A percentile compares a stretch with the other conserved stretches of the same genome.
Evolutionary conservation across 1,140 invertebrate species (phyloP).

Genomic region (Drosophila punjabiensis): DNA sequence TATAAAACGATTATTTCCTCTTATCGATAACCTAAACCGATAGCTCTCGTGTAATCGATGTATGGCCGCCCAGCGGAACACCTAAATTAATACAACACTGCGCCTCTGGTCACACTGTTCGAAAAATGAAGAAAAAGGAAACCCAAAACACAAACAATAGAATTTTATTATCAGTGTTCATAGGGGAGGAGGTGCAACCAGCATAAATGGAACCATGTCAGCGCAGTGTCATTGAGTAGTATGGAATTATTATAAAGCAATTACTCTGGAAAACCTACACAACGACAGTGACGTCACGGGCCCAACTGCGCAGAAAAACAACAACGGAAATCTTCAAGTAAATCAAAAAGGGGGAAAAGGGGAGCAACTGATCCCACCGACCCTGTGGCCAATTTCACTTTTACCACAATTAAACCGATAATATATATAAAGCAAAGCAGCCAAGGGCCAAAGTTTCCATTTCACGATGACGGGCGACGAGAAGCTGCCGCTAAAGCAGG

Average conservation of each 20-base stretch:
- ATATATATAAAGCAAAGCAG: slow-evolving; percentile 3
- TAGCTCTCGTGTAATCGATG: neutral
- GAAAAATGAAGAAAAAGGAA: slow-evolving; percentile 8
- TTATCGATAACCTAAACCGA: neutral
- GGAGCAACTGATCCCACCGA: slow-evolving; percentile 9
- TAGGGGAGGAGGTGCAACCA: slow-evolving; percentile 6
- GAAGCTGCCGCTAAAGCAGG: slow-evolving; percentile 89
- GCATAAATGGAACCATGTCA: slow-evolving; percentile 31
- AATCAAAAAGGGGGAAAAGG: neutral
- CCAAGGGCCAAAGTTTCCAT: slow-evolving; percentile 2
- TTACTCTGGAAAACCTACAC: neutral
- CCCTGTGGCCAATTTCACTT: slow-evolving; percentile 53
- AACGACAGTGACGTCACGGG: slow-evolving; percentile 34
- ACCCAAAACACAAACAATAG: slow-evolving; percentile 35
- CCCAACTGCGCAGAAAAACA: slow-evolving; percentile 50
- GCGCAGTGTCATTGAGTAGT: slow-evolving; percentile 9
- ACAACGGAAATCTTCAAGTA: slow-evolving; percentile 19
- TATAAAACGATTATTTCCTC: neutral
- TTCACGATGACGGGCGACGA: slow-evolving; percentile 59
- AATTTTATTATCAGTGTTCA: slow-evolving; percentile 36
- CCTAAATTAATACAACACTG: neutral
- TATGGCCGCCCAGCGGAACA: neutral
- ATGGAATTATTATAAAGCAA: neutral
- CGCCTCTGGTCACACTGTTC: slow-evolving; percentile 2
- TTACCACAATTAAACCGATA: slow-evolving; percentile 35